Base-by-base conservation (phyloP, 2,113 vertebrate genomes). In the Eretmochelys imbricata region DNA sequence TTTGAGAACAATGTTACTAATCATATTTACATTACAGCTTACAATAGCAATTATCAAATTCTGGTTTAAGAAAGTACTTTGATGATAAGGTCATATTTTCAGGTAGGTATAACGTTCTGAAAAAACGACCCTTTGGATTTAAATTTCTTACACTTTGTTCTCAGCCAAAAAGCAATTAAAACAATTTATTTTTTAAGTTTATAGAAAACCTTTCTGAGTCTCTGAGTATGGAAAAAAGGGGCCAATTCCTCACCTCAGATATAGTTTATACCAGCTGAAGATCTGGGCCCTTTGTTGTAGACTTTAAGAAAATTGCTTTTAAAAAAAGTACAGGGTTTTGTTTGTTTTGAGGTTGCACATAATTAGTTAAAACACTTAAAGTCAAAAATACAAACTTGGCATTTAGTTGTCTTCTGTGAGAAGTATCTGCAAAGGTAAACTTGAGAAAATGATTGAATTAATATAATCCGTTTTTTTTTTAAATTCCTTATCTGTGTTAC, bases 401-500 rank as follows among this genome's bases (percentile, higher is more conserved):
- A 95, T 94, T 96, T 85, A 94, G 95, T 86, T 93, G 54, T 94
- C 93, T 95, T 92, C 89, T 94, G 85, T 94, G 91, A 97, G 96
- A 90, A 95, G 96, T 80, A 72, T 22, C 35, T 10, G 65, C n/a
- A 38, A 72, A 38, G 19, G 92, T 85, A 93, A 96, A 95, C 80
- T 38, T 95, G 92, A 93, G 89, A 97, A 96, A 97, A 94, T 92
- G 87, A 94, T 25, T 78, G 22, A 48, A 95, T 93, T 91, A 94
- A 95, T 95, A 93, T 89, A 95, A 93, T 96, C 89, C 95, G 93
- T 92, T 96, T 96, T 95, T 95, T 94, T 91, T 95, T 95, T 95
- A 96, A 96, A 96, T 89, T 95, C 96, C 97, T 97, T 96, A 97
- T 97, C 96, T 95, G 95, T 96, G 92, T 96, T 97, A 94, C 95